Evolutionary conservation across 2,113 vertebrate genomes (phyloP).

Genomic region (Podilymbus podiceps): DNA sequence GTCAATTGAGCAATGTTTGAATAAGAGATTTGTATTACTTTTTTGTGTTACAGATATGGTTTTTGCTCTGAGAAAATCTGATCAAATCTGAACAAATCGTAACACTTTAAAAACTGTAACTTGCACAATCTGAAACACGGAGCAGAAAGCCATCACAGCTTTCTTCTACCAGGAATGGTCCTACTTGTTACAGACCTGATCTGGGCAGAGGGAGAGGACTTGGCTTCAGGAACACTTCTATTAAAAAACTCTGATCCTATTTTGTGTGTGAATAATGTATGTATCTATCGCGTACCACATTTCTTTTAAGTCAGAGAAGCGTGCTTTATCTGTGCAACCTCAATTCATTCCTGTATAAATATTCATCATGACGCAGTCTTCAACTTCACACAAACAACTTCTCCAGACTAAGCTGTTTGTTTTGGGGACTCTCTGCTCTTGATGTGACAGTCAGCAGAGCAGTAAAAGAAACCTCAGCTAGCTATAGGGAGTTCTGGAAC

Average conservation of each 20-base stretch:
- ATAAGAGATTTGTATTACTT: background rate
- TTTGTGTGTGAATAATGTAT: constrained; percentile 35
- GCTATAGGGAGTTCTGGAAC: background rate
- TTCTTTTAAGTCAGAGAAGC: constrained; percentile 46
- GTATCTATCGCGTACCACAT: background rate
- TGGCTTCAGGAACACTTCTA: background rate
- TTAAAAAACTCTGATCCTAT: constrained; percentile 41
- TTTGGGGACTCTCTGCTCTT: background rate
- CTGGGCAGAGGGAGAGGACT: background rate
- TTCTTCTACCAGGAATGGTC: background rate
- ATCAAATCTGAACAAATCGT: background rate
- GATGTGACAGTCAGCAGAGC: background rate
- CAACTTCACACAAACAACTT: constrained; percentile 42
- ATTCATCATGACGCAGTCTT: constrained; percentile 41
- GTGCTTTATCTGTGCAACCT: constrained; percentile 55
- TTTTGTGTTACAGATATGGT: background rate
- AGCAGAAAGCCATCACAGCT: background rate
- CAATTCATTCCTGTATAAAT: constrained; percentile 50
- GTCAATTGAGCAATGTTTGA: background rate
- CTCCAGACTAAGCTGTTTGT: constrained; percentile 45
- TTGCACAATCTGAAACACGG: background rate
- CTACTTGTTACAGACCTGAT: background rate
- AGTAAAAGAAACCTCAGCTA: background rate
- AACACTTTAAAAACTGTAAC: background rate
- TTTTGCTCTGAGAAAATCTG: background rate